phyloP scores from a whole-genome alignment of 2,888 invertebrate genomes.

The Parnassius glacialis region DNA sequence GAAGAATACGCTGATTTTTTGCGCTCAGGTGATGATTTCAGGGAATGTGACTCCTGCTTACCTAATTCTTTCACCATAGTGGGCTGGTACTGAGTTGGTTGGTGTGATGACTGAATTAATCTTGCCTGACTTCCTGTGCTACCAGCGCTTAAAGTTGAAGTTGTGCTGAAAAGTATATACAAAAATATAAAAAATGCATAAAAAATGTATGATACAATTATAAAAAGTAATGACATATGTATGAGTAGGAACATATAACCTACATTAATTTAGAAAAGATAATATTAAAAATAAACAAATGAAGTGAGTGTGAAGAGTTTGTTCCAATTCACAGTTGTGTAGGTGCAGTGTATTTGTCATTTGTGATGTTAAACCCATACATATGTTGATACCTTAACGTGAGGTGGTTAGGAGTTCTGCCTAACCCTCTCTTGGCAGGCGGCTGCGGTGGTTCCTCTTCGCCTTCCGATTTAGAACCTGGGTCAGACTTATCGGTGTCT shows the following conservation, averaged over 20 bases:
- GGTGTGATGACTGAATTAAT: slow-evolving; percentile 95
- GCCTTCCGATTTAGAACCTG: slow-evolving; percentile 92
- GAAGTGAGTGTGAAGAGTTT: slow-evolving; percentile 32
- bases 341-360: slow-evolving; percentile 46
- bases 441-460: slow-evolving; percentile 89
- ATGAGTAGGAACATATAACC: slow-evolving; percentile 65
- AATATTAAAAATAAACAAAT: slow-evolving; percentile 34
- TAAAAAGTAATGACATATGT: slow-evolving; percentile 57
- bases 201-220: background rate
- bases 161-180: slow-evolving; percentile 84
- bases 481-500: slow-evolving; percentile 77
- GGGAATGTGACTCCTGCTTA: slow-evolving; percentile 83
- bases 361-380: slow-evolving; percentile 55
- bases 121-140: slow-evolving; percentile 96
- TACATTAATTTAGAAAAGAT: slow-evolving; percentile 46
- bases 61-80: slow-evolving; percentile 93
- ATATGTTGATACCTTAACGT: slow-evolving; percentile 86
- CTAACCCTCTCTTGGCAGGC: slow-evolving; percentile 85
- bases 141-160: slow-evolving; percentile 95
- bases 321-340: slow-evolving; percentile 42
- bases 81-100: slow-evolving; percentile 95
- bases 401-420: slow-evolving; percentile 95
- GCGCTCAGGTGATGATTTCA: slow-evolving; percentile 76
- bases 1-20: slow-evolving; percentile 46
- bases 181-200: background rate